phyloP scores from a whole-genome alignment of 2,113 vertebrate genomes.

The Dascyllus trimaculatus region DNA sequence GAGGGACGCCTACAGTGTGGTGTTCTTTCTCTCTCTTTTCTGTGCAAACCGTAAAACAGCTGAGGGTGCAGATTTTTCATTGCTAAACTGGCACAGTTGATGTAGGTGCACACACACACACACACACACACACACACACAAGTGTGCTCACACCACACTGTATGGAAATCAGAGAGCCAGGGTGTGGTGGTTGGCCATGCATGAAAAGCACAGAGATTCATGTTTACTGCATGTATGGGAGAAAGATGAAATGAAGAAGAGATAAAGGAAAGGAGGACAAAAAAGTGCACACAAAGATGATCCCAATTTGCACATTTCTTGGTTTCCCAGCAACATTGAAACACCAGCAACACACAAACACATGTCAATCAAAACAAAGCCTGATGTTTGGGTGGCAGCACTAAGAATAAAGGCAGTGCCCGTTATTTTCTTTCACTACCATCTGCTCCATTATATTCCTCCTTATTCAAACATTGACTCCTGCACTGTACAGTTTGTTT shows the following conservation, averaged over 20 bases:
- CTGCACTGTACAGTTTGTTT: not conserved
- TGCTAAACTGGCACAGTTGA: slow-evolving; percentile 74
- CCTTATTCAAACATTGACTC: slow-evolving; percentile 51
- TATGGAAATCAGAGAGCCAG: slow-evolving; percentile 69
- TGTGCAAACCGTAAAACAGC: slow-evolving; percentile 71
- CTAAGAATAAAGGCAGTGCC: slow-evolving; percentile 31
- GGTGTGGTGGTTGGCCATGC: slow-evolving; percentile 54
- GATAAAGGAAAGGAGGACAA: slow-evolving; percentile 1
- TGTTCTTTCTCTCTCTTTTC: slow-evolving; percentile 62
- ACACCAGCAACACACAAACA: slow-evolving; percentile 16
- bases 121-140: slow-evolving; percentile 21
- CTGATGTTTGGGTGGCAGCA: slow-evolving; percentile 64
- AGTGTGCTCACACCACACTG: slow-evolving; percentile 20
- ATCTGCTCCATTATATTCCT: slow-evolving; percentile 69
- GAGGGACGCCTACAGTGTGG: slow-evolving; percentile 65
- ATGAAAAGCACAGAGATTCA: slow-evolving; percentile 52
- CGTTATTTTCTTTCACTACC: slow-evolving; percentile 62
- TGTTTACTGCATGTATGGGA: slow-evolving; percentile 18
- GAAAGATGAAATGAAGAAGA: slow-evolving; percentile 19
- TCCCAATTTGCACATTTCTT: not conserved
- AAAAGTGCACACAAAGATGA: not conserved
- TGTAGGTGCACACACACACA: slow-evolving; percentile 26
- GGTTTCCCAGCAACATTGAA: not conserved
- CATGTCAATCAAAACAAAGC: slow-evolving; percentile 58
- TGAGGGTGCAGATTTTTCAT: slow-evolving; percentile 83